phyloP scores from a whole-genome alignment of 2,797 vertebrate species.

The Aphelocoma californica region DNA sequence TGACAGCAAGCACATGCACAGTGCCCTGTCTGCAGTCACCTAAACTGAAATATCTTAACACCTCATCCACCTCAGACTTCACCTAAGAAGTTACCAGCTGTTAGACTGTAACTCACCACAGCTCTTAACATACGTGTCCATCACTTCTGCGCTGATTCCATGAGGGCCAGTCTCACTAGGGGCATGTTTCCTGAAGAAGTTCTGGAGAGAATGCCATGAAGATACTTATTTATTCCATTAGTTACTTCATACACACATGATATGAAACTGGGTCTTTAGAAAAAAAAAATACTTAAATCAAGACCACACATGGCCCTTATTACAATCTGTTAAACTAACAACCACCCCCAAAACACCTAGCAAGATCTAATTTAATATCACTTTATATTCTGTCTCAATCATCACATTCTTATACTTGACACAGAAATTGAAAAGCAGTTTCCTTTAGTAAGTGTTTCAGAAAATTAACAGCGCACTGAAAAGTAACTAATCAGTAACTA shows the following conservation, averaged over 20 bases:
- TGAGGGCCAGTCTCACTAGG: constrained; percentile 96
- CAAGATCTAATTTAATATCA: neutral
- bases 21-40: neutral
- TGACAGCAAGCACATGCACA: neutral
- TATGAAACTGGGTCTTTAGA: neutral
- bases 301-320: neutral
- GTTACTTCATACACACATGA: neutral
- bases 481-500: neutral
- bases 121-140: constrained; percentile 99
- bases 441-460: neutral
- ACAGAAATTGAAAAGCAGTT: neutral
- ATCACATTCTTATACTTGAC: neutral
- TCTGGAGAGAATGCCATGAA: constrained; percentile 74
- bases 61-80: neutral
- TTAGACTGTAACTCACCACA: constrained; percentile 83
- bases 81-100: neutral
- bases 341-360: neutral
- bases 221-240: neutral
- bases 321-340: neutral
- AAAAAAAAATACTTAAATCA: neutral
- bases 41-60: neutral
- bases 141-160: constrained; percentile 96
- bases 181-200: constrained; percentile 94
- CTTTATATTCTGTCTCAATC: neutral
- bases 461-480: neutral